Percentiles rank a stretch among this genome's conserved stretches.
Evolutionary conservation across 2,888 invertebrate species (phyloP).

Genomic region (Thymelicus lineola): DNA sequence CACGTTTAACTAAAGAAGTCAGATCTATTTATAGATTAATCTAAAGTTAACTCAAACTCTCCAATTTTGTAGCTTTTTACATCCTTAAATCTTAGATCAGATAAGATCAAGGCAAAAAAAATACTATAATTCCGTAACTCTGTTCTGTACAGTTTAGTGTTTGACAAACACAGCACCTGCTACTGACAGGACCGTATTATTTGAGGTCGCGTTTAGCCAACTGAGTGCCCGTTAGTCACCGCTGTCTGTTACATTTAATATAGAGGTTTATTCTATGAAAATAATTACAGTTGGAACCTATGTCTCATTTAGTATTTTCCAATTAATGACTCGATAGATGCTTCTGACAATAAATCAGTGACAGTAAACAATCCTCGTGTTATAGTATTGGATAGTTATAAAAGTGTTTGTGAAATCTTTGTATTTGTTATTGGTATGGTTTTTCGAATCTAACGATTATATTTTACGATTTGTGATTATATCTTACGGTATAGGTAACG

Average conservation of each 20-base stretch:
- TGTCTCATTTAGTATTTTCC: slow-evolving; percentile 19
- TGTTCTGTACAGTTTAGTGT: slow-evolving; percentile 12
- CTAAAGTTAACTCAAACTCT: too few relatives aligned
- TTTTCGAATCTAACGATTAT: too few relatives aligned
- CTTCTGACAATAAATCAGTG: background rate
- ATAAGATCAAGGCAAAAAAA: background rate
- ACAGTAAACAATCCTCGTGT: too few relatives aligned
- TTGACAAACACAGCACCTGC: slow-evolving; percentile 32
- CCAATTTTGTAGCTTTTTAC: too few relatives aligned
- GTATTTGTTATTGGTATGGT: too few relatives aligned
- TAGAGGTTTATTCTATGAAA: slow-evolving; percentile 31
- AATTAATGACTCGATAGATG: background rate
- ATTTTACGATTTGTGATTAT: too few relatives aligned
- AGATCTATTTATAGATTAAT: too few relatives aligned
- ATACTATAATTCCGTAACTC: background rate
- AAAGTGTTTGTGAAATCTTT: too few relatives aligned
- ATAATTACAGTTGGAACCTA: slow-evolving; percentile 29
- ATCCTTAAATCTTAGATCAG: too few relatives aligned
- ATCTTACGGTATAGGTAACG: too few relatives aligned
- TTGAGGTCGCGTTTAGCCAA: slow-evolving; percentile 51
- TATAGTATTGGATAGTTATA: too few relatives aligned
- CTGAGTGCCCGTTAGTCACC: slow-evolving; percentile 54
- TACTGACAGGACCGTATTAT: slow-evolving; percentile 33
- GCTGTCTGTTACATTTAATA: slow-evolving; percentile 43
- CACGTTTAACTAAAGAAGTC: too few relatives aligned